phyloP scores from a whole-genome alignment of 2,888 invertebrate genomes.

The Cylindroiulus punctatus region DNA sequence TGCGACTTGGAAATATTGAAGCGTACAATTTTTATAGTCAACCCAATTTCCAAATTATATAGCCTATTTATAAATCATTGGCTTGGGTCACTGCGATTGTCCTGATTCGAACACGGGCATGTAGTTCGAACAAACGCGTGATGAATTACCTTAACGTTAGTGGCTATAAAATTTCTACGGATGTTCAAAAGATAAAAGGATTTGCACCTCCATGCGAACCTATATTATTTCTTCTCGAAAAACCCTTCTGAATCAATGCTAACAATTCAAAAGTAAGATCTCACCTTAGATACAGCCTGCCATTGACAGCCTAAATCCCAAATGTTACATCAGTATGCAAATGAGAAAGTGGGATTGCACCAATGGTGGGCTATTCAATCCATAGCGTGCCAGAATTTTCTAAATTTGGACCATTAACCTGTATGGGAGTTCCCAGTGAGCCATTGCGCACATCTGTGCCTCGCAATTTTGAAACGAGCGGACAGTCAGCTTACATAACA shows the following conservation, averaged over 20 bases:
- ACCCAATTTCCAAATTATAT: background rate
- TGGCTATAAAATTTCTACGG: background rate
- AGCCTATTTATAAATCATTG: background rate
- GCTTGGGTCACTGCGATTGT: background rate
- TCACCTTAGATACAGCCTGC: background rate
- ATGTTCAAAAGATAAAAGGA: constrained; percentile 4
- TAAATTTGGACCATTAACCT: constrained; percentile 10
- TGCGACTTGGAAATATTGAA: background rate
- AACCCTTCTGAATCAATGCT: background rate
- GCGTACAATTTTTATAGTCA: background rate
- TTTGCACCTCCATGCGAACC: background rate
- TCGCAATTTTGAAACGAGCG: background rate
- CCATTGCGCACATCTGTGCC: background rate
- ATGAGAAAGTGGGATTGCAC: background rate
- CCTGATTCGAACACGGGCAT: background rate
- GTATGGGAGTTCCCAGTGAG: background rate
- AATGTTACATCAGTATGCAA: constrained; percentile 10
- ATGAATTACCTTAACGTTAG: background rate
- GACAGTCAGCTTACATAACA: background rate
- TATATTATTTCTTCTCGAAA: background rate
- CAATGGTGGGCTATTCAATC: constrained; percentile 11
- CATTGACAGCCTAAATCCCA: background rate
- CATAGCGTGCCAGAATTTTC: background rate
- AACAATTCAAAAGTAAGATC: constrained; percentile 6
- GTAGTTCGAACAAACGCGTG: background rate